Evolutionary conservation across 2,888 invertebrate genomes (phyloP), one percentile per base, ranked within the genome.

Genomic region (Xanthorhoe spadicearia): DNA sequence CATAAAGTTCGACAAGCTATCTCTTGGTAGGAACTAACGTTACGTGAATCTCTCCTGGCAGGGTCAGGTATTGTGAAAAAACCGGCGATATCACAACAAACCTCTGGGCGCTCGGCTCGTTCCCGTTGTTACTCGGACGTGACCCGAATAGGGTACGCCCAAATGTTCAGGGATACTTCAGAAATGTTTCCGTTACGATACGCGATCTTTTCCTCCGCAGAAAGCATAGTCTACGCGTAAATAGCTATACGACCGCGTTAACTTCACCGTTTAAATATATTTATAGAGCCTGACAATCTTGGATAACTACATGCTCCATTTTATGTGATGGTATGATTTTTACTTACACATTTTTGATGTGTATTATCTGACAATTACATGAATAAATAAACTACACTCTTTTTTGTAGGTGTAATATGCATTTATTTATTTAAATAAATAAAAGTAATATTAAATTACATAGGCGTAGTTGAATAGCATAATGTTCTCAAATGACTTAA

Each of bases 71-170:
- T 88, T 88, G 87, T 85, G 85, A 84, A 88, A 90, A 90, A 89
- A 87, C 84, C 81, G 80, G 82, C 84, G 88, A 88, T 92, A 92
- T 90, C 90, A 90, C 90, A 90, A 91, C 92, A 92, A 90, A 88
- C 89, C 89, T 86, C 86, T 84, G 85, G 89, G 87, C 88, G 84
- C 84, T 84, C 84, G 83, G 83, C 85, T 84, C 87, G 87, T 83
- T 83, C 81, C 84, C 88, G 90, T 90, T 90, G 90, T 88, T 88
- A 83, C 85, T 76, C 75, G 81, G 70, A 89, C 92, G 92, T 92
- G 92, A 89, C 85, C 82, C 79, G 92, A 84, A 89, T 90, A 82
- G 83, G 80, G 84, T 52, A 60, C 81, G 81, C 83, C 84, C 75
- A 78, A 83, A 84, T 82, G 84, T 85, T 85, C 84, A 73, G 83